phyloP scores from a whole-genome alignment of 2,888 invertebrate genomes.

The Timema podura region DNA sequence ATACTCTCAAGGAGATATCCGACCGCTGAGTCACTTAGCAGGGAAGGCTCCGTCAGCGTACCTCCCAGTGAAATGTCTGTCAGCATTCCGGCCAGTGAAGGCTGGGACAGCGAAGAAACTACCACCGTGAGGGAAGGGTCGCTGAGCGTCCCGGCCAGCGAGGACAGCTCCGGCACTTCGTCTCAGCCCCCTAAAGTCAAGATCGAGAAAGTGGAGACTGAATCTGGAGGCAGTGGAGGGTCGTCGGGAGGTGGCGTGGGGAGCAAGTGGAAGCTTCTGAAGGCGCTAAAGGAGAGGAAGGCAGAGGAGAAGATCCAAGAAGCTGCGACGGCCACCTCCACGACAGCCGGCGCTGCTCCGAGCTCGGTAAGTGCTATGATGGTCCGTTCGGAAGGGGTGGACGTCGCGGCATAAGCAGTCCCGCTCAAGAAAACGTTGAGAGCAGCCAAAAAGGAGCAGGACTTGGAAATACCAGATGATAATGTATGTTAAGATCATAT shows the following conservation, averaged over 20 bases:
- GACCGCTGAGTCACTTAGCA: conserved; percentile 43
- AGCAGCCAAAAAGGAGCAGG: too few relatives aligned
- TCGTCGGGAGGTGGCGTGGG: conserved; percentile 54
- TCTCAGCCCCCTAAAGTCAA: background rate
- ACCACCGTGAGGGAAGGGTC: conserved; percentile 43
- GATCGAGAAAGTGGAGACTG: conserved; percentile 30
- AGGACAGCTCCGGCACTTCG: background rate
- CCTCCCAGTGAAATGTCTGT: conserved; percentile 45
- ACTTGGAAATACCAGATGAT: too few relatives aligned
- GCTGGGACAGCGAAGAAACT: conserved; percentile 44
- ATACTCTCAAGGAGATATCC: conserved; percentile 40
- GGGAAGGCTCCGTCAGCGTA: conserved; percentile 46
- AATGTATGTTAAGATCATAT: too few relatives aligned
- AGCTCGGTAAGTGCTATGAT: conserved; percentile 4
- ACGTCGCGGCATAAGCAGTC: conserved; percentile 6
- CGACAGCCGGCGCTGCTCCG: conserved; percentile 43
- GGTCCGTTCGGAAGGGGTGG: background rate
- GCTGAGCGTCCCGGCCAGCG: conserved; percentile 27
- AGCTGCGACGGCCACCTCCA: conserved; percentile 57
- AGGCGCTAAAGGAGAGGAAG: conserved; percentile 84
- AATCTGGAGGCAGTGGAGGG: conserved; percentile 38
- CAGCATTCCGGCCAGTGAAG: conserved; percentile 41
- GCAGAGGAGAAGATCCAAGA: conserved; percentile 79
- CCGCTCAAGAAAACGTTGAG: too few relatives aligned
- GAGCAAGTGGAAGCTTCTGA: conserved; percentile 87